Conservation (phyloP, 1,140 invertebrate genomes). For the Aphelenchoides fujianensis region DNA sequence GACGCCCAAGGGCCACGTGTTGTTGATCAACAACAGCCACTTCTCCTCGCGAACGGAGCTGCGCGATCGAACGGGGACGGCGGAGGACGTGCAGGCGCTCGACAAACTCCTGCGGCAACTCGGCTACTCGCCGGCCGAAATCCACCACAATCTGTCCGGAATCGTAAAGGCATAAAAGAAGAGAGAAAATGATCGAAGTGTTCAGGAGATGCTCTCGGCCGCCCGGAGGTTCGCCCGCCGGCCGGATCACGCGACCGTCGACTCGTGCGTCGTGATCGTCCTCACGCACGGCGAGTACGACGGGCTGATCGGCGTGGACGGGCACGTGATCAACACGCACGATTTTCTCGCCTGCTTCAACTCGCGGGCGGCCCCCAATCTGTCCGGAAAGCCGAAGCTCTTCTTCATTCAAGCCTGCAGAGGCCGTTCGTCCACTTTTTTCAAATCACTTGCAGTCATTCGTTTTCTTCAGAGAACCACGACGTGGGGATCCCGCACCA, state of each 20-base stretch:
- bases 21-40: conserved; percentile 33
- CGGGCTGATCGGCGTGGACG: conserved; percentile 58
- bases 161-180: conserved; percentile 20
- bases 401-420: conserved; percentile 76
- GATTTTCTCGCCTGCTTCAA: conserved; percentile 66
- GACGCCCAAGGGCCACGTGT: conserved; percentile 31
- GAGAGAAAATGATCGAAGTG: neutral
- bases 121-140: conserved; percentile 20
- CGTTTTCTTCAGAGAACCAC: conserved; percentile 5
- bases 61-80: conserved; percentile 25
- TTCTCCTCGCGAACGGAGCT: neutral
- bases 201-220: conserved; percentile 38
- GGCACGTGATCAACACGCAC: conserved; percentile 44
- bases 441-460: neutral
- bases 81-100: conserved; percentile 24
- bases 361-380: conserved; percentile 67
- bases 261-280: conserved; percentile 47
- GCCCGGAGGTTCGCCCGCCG: conserved; percentile 25
- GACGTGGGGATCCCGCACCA: too few species aligned
- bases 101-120: conserved; percentile 25
- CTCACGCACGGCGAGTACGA: conserved; percentile 60
- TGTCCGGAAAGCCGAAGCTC: conserved; percentile 73
- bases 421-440: conserved; percentile 26
- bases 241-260: conserved; percentile 20
- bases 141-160: conserved; percentile 23